Conservation (phyloP, 2,888 invertebrate genomes). For the Harmothoe impar region DNA sequence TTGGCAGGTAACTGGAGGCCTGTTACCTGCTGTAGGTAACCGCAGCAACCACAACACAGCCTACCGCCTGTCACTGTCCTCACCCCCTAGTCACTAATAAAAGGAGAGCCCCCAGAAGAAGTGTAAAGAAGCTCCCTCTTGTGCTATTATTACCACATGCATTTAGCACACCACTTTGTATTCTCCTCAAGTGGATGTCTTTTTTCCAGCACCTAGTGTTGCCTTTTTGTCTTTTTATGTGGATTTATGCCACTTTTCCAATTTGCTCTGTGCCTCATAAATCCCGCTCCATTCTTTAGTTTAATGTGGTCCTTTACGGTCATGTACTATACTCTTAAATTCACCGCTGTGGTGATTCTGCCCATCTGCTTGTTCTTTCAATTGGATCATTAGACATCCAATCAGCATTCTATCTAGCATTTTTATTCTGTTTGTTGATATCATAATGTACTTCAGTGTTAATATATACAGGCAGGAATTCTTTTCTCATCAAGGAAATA, state of each 20-base stretch:
- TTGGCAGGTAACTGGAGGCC: not conserved
- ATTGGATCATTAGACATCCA: no score
- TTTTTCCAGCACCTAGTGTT: not conserved
- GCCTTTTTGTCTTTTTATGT: not conserved
- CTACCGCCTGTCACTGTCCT: not conserved
- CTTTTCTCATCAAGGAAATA: no score
- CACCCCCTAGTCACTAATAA: slow-evolving; percentile 20
- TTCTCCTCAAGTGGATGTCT: not conserved
- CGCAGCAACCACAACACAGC: not conserved
- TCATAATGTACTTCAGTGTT: no score
- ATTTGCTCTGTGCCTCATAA: slow-evolving; percentile 21
- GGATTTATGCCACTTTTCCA: slow-evolving; percentile 14
- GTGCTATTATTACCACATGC: not conserved
- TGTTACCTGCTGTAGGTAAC: slow-evolving; percentile 1
- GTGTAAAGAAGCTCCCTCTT: not conserved
- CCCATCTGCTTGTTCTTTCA: no score
- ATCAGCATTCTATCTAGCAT: no score
- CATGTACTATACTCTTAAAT: not conserved
- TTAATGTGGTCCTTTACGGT: not conserved
- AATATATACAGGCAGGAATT: no score
- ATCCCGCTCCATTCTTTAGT: not conserved
- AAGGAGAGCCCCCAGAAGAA: no score
- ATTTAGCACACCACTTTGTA: slow-evolving; percentile 21
- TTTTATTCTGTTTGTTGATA: no score
- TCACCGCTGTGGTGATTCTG: no score